Base-by-base conservation (phyloP, 1,140 invertebrate species). In the Linepithema humile region DNA sequence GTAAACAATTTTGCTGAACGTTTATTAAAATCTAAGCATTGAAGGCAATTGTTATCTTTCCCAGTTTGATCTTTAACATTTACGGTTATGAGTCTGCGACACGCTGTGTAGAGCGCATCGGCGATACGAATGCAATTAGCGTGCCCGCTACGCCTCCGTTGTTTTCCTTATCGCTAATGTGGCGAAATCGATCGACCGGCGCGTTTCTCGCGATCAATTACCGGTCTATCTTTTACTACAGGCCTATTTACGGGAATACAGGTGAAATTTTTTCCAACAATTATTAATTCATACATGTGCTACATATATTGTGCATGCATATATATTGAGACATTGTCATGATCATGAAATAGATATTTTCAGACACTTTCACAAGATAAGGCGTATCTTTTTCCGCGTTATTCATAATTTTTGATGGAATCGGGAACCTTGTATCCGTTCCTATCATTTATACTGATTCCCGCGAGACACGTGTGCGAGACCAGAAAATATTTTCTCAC, bases 101-200 rank as follows among this genome's bases (percentile, higher is more conserved):
- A 48, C 43, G 17, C 12, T 62, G 17, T n/a, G 57, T 48, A 64
- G 32, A 23, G 48, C 29, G 32, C 43, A 53, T 20, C 32, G 35
- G 5, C 38, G 45, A 69, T 55, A 38, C 50, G 75, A 78, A 53
- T 78, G 23, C 75, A 78, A 78, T 78, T 78, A 78, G 45, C 62
- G 23, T 67, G 20, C 10, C 12, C 40, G 40, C n/a, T 62, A 45
- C n/a, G 40, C 35, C 48, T 78, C 35, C 35, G 10, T 78, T 43
- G 23, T 40, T 67, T 78, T 53, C 1, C 40, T 78, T 67, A 69
- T 78, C 48, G 48, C 10, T 53, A 64, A 67, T 67, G 23, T 64
- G 20, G 50, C 23, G 38, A 78, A 55, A 78, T 78, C 74, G 59
- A 77, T 77, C 23, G 48, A n/a, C n/a, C n/a, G n/a, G 3, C 32